Conservation (phyloP, 2,113 vertebrate genomes). For the Phylloscopus whistleri region DNA sequence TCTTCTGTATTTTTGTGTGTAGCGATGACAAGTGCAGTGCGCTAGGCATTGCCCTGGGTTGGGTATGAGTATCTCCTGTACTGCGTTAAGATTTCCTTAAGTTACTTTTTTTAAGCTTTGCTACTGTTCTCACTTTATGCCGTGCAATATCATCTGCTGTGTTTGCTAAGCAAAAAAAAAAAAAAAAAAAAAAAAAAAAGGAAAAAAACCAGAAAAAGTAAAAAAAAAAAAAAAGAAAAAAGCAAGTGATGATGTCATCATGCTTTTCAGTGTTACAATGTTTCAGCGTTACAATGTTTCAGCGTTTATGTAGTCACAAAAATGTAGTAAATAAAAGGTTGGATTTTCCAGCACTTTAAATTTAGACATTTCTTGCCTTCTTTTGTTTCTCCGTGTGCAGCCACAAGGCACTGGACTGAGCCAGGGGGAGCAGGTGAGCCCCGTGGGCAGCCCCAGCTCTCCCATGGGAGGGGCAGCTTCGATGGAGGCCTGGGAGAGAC, state of each 20-base stretch:
- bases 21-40: constrained; percentile 72
- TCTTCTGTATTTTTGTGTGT: constrained; percentile 79
- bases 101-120: constrained; percentile 79
- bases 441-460: not conserved
- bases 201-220: not conserved
- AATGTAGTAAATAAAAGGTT: constrained; percentile 98
- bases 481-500: not conserved
- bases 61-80: constrained; percentile 81
- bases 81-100: constrained; percentile 79
- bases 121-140: constrained; percentile 92
- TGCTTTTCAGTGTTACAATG: constrained; percentile 97
- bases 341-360: constrained; percentile 95
- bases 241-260: constrained; percentile 94
- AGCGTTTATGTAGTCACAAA: constrained; percentile 97
- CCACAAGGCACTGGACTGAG: not conserved
- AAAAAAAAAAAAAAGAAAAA: constrained; percentile 66
- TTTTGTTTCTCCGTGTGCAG: constrained; percentile 2
- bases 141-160: constrained; percentile 98
- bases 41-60: constrained; percentile 82
- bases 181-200: constrained; percentile 29
- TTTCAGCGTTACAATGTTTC: constrained; percentile 97
- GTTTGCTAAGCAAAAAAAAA: constrained; percentile 91
- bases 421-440: not conserved
- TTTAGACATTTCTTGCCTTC: constrained; percentile 74
- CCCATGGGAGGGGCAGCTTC: accelerated